A percentile compares a stretch with the other conserved stretches of the same genome.
These are phyloP conservation scores for Lytechinus variegatus DNA, from an alignment of 35 echinoderm and acorn worm species.

Conservation along the genomic window DNA sequence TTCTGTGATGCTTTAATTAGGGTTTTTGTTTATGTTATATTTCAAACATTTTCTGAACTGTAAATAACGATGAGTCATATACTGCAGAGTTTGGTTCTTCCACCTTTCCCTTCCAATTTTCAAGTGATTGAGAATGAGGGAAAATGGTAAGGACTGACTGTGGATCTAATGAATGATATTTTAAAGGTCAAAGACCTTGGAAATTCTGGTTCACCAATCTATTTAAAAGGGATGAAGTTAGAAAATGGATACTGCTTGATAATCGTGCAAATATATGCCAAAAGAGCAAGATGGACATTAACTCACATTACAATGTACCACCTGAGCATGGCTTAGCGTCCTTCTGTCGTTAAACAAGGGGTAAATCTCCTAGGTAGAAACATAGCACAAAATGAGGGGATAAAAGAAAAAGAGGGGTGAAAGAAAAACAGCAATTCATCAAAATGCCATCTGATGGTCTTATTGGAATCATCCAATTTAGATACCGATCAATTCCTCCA, in stretches of 20 bases:
- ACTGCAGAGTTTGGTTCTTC: not conserved
- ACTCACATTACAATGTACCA: not conserved
- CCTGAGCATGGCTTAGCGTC: not conserved
- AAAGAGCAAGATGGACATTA: not conserved
- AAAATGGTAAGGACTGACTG: not conserved
- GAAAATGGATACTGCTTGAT: not conserved
- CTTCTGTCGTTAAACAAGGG: not conserved
- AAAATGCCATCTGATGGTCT: not conserved
- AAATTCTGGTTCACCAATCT: not conserved
- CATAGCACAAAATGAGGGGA: not conserved
- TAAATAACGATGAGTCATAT: not conserved
- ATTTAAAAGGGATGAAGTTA: not conserved
- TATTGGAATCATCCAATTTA: constrained; percentile 13
- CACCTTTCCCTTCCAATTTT: not conserved
- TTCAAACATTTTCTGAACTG: not conserved
- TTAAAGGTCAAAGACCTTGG: not conserved
- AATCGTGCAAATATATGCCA: not conserved
- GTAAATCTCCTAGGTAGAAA: not conserved
- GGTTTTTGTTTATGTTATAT: not conserved
- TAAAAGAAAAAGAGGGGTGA: not conserved
- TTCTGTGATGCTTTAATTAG: no score
- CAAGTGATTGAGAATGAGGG: not conserved
- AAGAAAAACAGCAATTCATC: not conserved
- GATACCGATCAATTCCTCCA: not conserved
- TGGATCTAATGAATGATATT: not conserved